Conservation (phyloP, 2,888 invertebrate species). For the Epistrophe grossulariae region DNA sequence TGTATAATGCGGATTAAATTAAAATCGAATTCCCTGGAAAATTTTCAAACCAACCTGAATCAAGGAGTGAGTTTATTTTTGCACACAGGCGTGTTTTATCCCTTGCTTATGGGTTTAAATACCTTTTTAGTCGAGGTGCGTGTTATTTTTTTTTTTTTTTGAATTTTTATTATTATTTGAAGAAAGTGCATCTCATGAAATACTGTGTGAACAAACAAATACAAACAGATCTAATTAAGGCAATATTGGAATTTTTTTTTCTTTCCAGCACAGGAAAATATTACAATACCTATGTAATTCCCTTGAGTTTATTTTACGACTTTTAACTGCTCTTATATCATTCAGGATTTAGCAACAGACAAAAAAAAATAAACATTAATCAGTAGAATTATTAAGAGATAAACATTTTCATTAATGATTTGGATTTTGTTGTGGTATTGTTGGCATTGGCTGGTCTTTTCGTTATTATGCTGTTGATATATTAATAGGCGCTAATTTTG, state of each 20-base stretch:
- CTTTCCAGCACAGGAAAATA: background rate
- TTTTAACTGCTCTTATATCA: conserved; percentile 44
- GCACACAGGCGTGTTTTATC: conserved; percentile 67
- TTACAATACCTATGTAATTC: background rate
- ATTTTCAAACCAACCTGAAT: conserved; percentile 42
- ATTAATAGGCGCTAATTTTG: conserved; percentile 38
- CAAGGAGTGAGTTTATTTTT: conserved; percentile 64
- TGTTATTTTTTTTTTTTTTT: conserved; percentile 23
- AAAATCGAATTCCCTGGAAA: conserved; percentile 65
- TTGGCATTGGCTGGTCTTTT: conserved; percentile 1
- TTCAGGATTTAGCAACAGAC: background rate
- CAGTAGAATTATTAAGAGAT: conserved; percentile 28
- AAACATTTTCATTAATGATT: conserved; percentile 38
- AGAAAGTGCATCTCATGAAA: conserved; percentile 13
- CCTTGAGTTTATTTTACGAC: background rate
- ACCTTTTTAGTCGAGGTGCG: conserved; percentile 23
- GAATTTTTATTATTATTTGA: conserved; percentile 10
- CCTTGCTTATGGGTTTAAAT: conserved; percentile 61
- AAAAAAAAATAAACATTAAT: conserved; percentile 30
- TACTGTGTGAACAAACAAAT: conserved; percentile 26
- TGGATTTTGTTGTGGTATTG: conserved; percentile 15
- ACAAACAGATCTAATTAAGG: conserved; percentile 35
- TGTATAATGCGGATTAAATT: conserved; percentile 64
- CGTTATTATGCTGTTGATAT: conserved; percentile 3
- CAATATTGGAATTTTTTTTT: background rate